Base-by-base conservation (phyloP, 1,140 invertebrate species). In the Mamestra configurata region DNA sequence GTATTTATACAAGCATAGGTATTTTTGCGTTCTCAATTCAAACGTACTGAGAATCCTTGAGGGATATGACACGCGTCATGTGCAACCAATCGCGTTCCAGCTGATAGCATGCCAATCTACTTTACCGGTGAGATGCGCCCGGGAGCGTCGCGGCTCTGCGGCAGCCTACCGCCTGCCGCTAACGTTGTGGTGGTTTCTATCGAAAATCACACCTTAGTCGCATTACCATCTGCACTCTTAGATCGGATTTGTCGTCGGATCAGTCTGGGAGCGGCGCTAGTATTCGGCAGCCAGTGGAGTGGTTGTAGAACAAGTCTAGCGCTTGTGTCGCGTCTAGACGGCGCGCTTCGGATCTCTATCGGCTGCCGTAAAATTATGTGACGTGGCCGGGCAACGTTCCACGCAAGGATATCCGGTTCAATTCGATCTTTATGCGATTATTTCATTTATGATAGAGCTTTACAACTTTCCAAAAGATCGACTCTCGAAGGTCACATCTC, bases 311-410 rank as follows among this genome's bases (percentile, higher is more conserved):
- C 90, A 68, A 88, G 92, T 94, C 87, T 90, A 89, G 88, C 81
- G 83, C 81, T 82, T 76, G 79, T 78, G 91, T 93, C 90, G 90
- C 82, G 93, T 94, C 93, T 94, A 93, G 93, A 94, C 93, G 90
- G 90, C 27, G 77, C 84, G 87, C 88, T 88, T 86, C 85, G 90
- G 88, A 87, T 89, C 85, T 80, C 90, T 90, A 91, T 92, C 89
- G 88, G 85, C 80, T 82, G 82, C 82, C 81, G 89, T 88, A 89
- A 92, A 93, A 93, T 93, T 92, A 92, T 92, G 88, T 92, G 89
- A 90, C 87, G 81, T 85, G 84, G 84, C 86, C 80, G 89, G 81
- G 80, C 75, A 66, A 72, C 35, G 82, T 78, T 77, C 80, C 85
- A 79, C 68, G 82, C 53, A 82, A 81, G 82, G 81, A 88, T 86